These are phyloP conservation scores for Chlorodrepanis virens DNA, from an alignment of 2,113 vertebrate genomes.

Conservation along the genomic window DNA sequence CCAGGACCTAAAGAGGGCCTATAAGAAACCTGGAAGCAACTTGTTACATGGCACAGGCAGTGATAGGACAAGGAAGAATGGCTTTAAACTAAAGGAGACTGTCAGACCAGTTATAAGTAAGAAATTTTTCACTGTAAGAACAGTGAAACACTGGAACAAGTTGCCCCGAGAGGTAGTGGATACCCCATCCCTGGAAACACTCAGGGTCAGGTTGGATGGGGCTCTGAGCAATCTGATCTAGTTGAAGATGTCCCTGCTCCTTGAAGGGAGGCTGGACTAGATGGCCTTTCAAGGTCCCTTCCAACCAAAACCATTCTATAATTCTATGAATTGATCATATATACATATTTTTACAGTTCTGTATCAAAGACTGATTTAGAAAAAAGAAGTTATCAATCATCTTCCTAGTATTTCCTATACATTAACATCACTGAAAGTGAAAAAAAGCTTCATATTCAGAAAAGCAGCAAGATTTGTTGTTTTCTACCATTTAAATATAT, in stretches of 20 bases:
- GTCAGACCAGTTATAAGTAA: not conserved
- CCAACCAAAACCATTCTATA: not conserved
- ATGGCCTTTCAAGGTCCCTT: not conserved
- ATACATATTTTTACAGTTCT: not conserved
- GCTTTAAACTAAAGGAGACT: not conserved
- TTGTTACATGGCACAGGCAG: not conserved
- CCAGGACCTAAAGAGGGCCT: not conserved
- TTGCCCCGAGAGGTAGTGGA: not conserved
- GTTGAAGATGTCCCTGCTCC: not conserved
- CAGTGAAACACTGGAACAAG: not conserved
- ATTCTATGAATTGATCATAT: not conserved
- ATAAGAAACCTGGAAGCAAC: not conserved
- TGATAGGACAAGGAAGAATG: rapidly evolving
- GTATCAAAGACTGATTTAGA: not conserved
- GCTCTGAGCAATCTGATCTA: not conserved
- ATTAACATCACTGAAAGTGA: not conserved
- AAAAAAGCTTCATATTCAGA: not conserved
- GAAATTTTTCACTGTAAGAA: not conserved
- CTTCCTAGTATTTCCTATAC: not conserved
- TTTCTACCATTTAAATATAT: not conserved
- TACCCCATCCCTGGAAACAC: not conserved
- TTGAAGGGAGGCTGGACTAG: not conserved
- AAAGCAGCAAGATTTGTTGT: not conserved
- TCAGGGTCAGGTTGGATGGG: rapidly evolving
- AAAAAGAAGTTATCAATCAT: not conserved